A percentile compares a stretch with the other conserved stretches of the same genome.
phyloP scores from a whole-genome alignment of 2,113 vertebrate genomes.

The Ia io region DNA sequence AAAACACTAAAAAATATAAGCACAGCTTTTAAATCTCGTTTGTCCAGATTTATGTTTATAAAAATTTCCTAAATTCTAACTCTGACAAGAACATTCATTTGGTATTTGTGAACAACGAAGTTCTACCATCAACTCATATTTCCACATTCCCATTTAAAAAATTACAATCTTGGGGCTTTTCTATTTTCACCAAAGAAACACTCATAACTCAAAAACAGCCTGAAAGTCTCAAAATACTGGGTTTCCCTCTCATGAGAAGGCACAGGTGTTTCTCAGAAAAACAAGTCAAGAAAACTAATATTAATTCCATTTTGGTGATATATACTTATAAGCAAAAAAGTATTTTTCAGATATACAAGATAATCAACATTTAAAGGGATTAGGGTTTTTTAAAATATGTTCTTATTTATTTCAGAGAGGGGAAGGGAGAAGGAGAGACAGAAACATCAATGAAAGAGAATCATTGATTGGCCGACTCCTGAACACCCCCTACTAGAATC shows the following conservation, averaged over 20 bases:
- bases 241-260: not conserved
- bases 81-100: not conserved
- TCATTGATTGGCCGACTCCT: no score
- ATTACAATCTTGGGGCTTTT: not conserved
- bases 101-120: not conserved
- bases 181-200: not conserved
- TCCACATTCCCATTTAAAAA: not conserved
- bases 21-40: not conserved
- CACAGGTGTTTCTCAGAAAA: not conserved
- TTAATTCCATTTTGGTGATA: not conserved
- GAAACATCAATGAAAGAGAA: no score
- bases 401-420: no score
- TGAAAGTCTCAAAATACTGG: not conserved
- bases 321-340: not conserved
- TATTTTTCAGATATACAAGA: not conserved
- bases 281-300: not conserved
- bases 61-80: not conserved
- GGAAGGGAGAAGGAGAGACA: no score
- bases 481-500: no score
- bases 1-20: not conserved
- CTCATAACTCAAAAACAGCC: not conserved
- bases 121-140: not conserved
- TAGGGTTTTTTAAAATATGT: not conserved
- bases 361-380: slow-evolving; percentile 10
- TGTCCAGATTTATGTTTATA: not conserved